phyloP scores from a whole-genome alignment of 2,797 vertebrate species.

The Periparus ater region DNA sequence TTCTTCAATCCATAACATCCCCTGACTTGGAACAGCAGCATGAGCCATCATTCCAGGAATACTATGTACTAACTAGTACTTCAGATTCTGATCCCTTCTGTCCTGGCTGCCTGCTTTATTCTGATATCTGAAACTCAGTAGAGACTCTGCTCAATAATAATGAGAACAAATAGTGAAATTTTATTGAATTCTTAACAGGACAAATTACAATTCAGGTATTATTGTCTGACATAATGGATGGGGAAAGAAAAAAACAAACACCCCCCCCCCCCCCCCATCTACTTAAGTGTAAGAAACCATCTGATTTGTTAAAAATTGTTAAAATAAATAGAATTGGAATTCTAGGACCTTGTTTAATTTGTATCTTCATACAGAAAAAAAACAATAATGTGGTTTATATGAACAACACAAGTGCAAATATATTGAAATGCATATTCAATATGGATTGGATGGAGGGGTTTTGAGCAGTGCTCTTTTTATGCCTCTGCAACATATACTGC shows the following conservation, averaged over 20 bases:
- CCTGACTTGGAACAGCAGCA: background rate
- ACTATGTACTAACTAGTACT: background rate
- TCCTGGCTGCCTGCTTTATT: background rate
- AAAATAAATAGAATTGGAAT: background rate
- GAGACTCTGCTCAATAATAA: background rate
- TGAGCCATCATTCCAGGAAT: background rate
- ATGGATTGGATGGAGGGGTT: background rate
- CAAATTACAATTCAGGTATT: background rate
- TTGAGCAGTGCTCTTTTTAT: background rate
- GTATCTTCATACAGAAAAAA: background rate
- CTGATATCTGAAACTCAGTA: background rate
- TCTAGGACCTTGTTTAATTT: background rate
- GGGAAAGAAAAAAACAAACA: background rate
- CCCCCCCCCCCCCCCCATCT: rapidly evolving
- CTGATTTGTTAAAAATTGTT: background rate
- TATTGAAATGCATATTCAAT: background rate
- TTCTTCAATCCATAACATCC: background rate
- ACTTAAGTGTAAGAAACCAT: background rate
- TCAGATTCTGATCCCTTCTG: background rate
- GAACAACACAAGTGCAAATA: background rate
- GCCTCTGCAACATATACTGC: background rate
- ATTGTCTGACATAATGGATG: background rate
- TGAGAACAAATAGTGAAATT: background rate
- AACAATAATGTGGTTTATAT: background rate
- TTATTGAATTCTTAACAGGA: background rate